Base-by-base conservation (phyloP, 1,140 invertebrate species). In the Drosophila virilis region DNA sequence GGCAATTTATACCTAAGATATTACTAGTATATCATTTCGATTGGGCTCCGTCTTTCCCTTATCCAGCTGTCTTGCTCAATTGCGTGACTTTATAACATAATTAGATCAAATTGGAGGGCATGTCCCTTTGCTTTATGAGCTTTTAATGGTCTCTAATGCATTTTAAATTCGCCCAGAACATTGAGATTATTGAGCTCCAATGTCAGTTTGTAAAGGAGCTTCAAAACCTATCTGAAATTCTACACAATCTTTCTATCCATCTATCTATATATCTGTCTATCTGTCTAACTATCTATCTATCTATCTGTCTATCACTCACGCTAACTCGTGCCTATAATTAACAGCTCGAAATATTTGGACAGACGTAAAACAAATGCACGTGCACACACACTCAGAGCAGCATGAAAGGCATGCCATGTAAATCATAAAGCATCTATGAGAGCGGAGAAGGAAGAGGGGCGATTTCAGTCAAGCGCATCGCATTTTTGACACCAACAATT, bases 281-380 rank as follows among this genome's bases (percentile, higher is more conserved):
- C 22, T 22, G 3, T 22, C 1, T 22, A 22, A 22, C 10, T 42
- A 38, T 61, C 1, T n/a, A 40, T 59, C 17, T 58, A 33, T 37
- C 38, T 28, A 28, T 37, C 6, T 52, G 64, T 64, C 55, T 42
- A 58, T 68, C 59, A 59, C 78, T 71, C 74, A 88, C 75, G 76
- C 82, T 40, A 86, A 86, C 83, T 83, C 83, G 83, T 88, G 84
- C 83, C 83, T 55, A 88, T 86, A 86, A 86, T 86, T 86, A 86
- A 82, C 83, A 83, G 79, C 43, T 70, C 69, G 73, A 88, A 89
- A 88, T 88, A 86, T 86, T 86, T 86, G 83, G 83, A 86, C 82
- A 88, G 79, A 78, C 78, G 59, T 78, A 78, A 80, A 77, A 76
- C 45, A 68, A 6, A 67, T 15, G 60, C 59, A 50, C 17, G 69